A percentile compares a stretch with the other conserved stretches of the same genome.
Conservation (phyloP, 1,140 invertebrate genomes). For the Tetraneura akinire region DNA sequence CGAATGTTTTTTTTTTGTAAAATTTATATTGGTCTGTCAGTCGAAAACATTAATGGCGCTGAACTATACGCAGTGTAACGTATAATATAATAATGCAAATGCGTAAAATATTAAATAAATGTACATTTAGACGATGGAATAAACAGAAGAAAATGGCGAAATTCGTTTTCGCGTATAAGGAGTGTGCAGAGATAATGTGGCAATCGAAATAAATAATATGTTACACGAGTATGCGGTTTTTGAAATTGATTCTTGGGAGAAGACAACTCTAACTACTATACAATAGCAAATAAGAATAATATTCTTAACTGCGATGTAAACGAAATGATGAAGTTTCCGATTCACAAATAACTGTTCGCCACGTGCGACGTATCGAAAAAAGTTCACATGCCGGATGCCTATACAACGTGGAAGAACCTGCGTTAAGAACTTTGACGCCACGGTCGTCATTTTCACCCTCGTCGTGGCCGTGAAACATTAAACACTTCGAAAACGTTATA, state of each 20-base stretch:
- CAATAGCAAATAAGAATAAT: neutral
- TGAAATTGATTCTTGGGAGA: neutral
- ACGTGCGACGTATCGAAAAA: neutral
- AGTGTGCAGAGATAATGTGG: neutral
- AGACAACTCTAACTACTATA: too few relatives aligned
- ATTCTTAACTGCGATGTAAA: neutral
- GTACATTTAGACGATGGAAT: neutral
- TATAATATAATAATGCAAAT: neutral
- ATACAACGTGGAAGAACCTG: neutral
- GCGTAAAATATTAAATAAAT: neutral
- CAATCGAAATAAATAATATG: neutral
- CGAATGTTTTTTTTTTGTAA: too few relatives aligned
- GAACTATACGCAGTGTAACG: too few relatives aligned
- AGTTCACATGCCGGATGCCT: conserved; percentile 23
- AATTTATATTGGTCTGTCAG: neutral
- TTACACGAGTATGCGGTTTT: neutral
- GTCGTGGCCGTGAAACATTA: neutral
- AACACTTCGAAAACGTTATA: conserved; percentile 21
- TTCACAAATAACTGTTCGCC: neutral
- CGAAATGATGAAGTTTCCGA: neutral
- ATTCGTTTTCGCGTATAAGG: neutral
- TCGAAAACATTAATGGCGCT: neutral
- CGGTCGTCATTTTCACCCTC: neutral
- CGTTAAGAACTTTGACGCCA: neutral
- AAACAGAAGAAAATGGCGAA: neutral